phyloP scores from a whole-genome alignment of 1,140 invertebrate genomes.

The Zaprionus tsacasi region DNA sequence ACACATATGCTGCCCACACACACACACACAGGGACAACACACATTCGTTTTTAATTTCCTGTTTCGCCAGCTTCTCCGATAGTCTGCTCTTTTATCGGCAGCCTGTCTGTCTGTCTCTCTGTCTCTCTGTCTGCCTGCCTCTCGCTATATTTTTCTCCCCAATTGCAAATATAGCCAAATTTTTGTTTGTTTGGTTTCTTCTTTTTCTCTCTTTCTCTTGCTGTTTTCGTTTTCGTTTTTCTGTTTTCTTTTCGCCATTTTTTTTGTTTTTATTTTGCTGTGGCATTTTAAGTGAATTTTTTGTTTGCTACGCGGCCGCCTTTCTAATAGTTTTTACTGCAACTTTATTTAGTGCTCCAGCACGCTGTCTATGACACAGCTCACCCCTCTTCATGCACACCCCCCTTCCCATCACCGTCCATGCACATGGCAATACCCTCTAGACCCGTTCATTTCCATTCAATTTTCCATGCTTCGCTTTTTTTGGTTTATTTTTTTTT shows the following conservation, averaged over 20 bases:
- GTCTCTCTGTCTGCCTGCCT: neutral
- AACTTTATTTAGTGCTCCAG: slow-evolving; percentile 71
- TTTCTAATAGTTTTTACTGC: slow-evolving; percentile 68
- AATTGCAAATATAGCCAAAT: slow-evolving; percentile 63
- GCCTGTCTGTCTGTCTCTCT: slow-evolving; percentile 1
- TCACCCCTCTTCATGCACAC: neutral
- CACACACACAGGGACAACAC: slow-evolving; percentile 14
- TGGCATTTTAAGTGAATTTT: slow-evolving; percentile 61
- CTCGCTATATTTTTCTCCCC: slow-evolving; percentile 43
- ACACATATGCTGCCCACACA: slow-evolving; percentile 16
- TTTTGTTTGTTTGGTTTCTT: slow-evolving; percentile 24
- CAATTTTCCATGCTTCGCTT: slow-evolving; percentile 56
- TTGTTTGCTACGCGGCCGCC: slow-evolving; percentile 38
- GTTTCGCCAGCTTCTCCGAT: slow-evolving; percentile 46
- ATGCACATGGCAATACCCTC: neutral
- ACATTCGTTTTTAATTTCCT: slow-evolving; percentile 78
- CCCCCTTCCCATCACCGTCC: neutral
- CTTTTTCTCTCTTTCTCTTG: neutral
- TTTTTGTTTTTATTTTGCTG: slow-evolving; percentile 43
- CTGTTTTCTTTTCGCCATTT: neutral
- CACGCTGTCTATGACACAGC: slow-evolving; percentile 28
- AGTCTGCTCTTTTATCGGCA: slow-evolving; percentile 37
- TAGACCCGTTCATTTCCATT: slow-evolving; percentile 48
- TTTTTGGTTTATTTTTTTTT: slow-evolving; percentile 25
- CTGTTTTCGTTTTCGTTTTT: neutral